Evolutionary conservation across 2,888 invertebrate species (phyloP), one percentile per base, ranked within the genome.

Genomic region (Thereva nobilitata): DNA sequence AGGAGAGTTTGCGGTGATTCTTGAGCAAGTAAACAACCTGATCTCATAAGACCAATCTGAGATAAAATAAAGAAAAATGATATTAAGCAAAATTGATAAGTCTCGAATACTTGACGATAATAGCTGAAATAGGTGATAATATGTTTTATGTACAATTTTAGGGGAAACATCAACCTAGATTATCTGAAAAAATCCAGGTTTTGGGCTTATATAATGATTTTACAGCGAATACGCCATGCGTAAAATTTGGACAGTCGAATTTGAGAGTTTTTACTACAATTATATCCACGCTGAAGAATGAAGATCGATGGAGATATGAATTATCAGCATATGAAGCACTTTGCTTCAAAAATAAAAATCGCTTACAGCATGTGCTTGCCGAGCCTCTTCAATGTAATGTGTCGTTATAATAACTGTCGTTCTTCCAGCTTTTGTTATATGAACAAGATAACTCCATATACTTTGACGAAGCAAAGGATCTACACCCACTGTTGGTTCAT

Each of bases 361-460:
- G 83, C 86, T 87, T 81, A 94, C 93, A 77, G 90, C 87, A 78
- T 93, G 92, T 69, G 94, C 94, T 82, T 93, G 93, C 73, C 93
- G 83, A 34, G 96, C 95, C 82, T 97, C 96, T 80, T 97, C 96
- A 70, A 96, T 95, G 77, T 97, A 97, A 87, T 97, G 93, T 77
- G 96, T 92, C 72, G 92, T 93, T 70, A 92, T 91, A 72, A 92
- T 94, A 73, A 96, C 95, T 23, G 96, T 96, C 81, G 93, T 95
- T 80, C 92, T 90, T 45, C 92, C 91, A 70, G 91, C 90, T 82
- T 91, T 90, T 73, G 95, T 93, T 77, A 96, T 92, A 76, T 92
- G 89, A 68, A 95, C 91, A 78, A 96, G 84, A 78, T 96, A 94
- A 75, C 92, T 93, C 96, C 96, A 96, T 79, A 96, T 96, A 80